Percentiles rank a stretch among this genome's conserved stretches.
Evolutionary conservation across 2,797 vertebrate genomes (phyloP).

Genomic region (Melanotaenia trifasciata): DNA sequence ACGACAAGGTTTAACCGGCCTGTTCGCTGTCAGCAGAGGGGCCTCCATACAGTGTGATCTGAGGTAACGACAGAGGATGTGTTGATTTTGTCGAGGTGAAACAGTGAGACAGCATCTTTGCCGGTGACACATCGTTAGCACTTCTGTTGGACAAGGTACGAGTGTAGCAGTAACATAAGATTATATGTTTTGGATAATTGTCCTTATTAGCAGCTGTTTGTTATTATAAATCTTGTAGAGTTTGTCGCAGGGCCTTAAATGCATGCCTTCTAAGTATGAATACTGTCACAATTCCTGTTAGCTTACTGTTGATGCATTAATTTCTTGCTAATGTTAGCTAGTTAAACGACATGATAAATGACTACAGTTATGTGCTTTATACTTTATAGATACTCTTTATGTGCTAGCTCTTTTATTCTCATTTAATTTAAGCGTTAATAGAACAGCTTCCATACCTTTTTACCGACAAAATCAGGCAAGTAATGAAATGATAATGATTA

Average conservation of each 20-base stretch:
- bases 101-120: conserved; percentile 87
- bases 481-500: background rate
- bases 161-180: conserved; percentile 5
- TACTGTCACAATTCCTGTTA: conserved; percentile 32
- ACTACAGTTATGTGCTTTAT: background rate
- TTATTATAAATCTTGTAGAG: background rate
- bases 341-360: background rate
- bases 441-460: background rate
- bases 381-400: background rate
- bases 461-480: background rate
- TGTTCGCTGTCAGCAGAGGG: background rate
- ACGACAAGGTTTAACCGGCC: conserved; percentile 9
- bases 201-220: background rate
- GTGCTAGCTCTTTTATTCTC: background rate
- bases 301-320: conserved; percentile 29
- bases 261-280: conserved; percentile 13
- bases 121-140: conserved; percentile 71
- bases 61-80: conserved; percentile 53
- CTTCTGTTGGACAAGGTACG: conserved; percentile 67
- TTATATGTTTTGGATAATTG: background rate
- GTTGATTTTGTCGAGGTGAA: conserved; percentile 58
- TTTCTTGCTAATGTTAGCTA: conserved; percentile 3
- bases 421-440: background rate
- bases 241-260: conserved; percentile 22
- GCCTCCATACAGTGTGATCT: conserved; percentile 19